Conservation (phyloP, 2,797 vertebrate species). For the Cyprinella venusta region DNA sequence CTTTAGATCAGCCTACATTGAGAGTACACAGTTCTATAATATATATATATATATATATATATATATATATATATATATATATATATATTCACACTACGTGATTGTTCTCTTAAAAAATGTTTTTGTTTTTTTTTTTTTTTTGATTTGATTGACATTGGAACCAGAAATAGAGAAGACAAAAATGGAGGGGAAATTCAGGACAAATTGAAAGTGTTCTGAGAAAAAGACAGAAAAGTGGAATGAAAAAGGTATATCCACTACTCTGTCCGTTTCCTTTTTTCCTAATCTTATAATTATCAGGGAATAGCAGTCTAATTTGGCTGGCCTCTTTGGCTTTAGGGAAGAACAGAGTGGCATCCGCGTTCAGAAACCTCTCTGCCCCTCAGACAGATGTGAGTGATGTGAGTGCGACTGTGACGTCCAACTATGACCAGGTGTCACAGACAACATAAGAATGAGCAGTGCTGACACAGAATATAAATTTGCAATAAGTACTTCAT, state of each 20-base stretch:
- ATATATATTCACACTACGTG: background rate
- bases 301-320: conserved; percentile 87
- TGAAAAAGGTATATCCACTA: conserved; percentile 32
- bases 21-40: background rate
- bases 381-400: conserved; percentile 23
- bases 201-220: background rate
- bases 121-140: too few relatives aligned
- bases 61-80: background rate
- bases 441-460: conserved; percentile 75
- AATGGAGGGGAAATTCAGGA: background rate
- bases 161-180: background rate
- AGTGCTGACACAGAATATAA: conserved; percentile 80
- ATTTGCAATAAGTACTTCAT: conserved; percentile 94
- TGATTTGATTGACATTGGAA: background rate
- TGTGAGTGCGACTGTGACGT: conserved; percentile 79
- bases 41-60: background rate
- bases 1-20: background rate
- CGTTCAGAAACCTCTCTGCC: conserved; percentile 63
- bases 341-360: conserved; percentile 86
- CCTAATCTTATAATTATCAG: conserved; percentile 90
- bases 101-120: background rate
- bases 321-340: conserved; percentile 84
- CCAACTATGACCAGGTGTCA: conserved; percentile 85
- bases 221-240: background rate
- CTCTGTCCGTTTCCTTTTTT: conserved; percentile 67